phyloP scores from a whole-genome alignment of 2,113 vertebrate species.

The Rhegmatorhina hoffmannsi region DNA sequence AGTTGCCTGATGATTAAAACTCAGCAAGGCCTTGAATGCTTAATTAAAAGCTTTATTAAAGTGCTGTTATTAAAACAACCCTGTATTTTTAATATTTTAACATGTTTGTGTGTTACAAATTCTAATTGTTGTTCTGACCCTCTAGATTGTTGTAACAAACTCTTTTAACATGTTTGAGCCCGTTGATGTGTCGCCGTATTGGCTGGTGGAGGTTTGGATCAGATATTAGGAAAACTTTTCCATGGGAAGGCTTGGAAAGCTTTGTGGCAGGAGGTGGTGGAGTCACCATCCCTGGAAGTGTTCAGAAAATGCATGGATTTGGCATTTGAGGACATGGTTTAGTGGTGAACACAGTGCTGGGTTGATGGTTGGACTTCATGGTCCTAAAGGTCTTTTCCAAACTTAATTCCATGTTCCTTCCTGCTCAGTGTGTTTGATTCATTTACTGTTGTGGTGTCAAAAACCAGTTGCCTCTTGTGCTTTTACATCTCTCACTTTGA shows the following conservation, averaged over 20 bases:
- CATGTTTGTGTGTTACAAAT: neutral
- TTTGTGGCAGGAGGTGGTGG: neutral
- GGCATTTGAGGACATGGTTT: neutral
- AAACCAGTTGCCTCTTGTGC: neutral
- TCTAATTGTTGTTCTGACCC: neutral
- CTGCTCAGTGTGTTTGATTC: neutral
- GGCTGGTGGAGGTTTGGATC: neutral
- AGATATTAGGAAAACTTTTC: neutral
- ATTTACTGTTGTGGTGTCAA: neutral
- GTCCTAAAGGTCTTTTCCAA: neutral
- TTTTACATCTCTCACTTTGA: neutral
- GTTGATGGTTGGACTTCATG: neutral
- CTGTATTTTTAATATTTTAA: neutral
- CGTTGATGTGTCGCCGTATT: fast-evolving
- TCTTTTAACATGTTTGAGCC: neutral
- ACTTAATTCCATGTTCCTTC: neutral
- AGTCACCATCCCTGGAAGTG: neutral
- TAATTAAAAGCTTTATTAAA: slow-evolving; percentile 6
- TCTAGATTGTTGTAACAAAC: neutral
- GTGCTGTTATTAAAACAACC: neutral
- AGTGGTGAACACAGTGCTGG: neutral
- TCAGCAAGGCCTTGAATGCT: neutral
- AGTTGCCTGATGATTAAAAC: neutral
- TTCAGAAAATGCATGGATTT: neutral
- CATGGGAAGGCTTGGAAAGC: neutral